Evolutionary conservation across 2,113 vertebrate genomes (phyloP), one percentile per base, ranked within the genome.

Genomic region (Caranx melampygus): DNA sequence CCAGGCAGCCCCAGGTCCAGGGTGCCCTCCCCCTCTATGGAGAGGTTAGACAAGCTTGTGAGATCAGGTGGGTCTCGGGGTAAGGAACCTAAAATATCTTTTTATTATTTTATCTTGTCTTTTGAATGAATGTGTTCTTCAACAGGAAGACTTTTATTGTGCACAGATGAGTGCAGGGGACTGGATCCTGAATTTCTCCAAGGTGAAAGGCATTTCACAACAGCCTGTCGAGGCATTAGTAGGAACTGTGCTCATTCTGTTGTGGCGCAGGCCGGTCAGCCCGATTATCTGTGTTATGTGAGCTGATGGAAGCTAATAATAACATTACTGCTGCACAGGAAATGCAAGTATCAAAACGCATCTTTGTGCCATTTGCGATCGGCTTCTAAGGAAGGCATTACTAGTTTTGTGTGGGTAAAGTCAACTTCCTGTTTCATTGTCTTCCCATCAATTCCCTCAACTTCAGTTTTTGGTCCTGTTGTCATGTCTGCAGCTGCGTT

Each of bases 1-100:
- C 97, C 96, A 10, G 96, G 97, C 78, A 99, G 98, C 80, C 98
- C 98, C 75, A 94, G 97, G 14, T 93, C 94, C 84, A 95, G 95
- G 81, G 92, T 97, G 11, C 90, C 95, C 14, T 97, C 97, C 20
- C 94, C 97, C 14, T 99, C 97, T 88, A 90, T 97, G 94, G 98
- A 99, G 92, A 96, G 94, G 90, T 94, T 98, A n/a, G 98, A 99
- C 92, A 95, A 96, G 81, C 92, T 97, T 69, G 95, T 91, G 81
- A 94, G 96, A 95, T 94, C 98, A 97, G 97, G 98, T 99, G 95
- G 1, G 96, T 95, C 72, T 79, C 78, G 57, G 78, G 85, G 91
- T 91, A 85, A 91, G 85, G 35, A 81, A 26, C 31, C 57, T 44
- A 21, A 60, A 31, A 5, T 11, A 47, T 51, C n/a, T 6, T 2